Evolutionary conservation across 2,797 vertebrate species (phyloP).

Genomic region (Uromys caudimaculatus): DNA sequence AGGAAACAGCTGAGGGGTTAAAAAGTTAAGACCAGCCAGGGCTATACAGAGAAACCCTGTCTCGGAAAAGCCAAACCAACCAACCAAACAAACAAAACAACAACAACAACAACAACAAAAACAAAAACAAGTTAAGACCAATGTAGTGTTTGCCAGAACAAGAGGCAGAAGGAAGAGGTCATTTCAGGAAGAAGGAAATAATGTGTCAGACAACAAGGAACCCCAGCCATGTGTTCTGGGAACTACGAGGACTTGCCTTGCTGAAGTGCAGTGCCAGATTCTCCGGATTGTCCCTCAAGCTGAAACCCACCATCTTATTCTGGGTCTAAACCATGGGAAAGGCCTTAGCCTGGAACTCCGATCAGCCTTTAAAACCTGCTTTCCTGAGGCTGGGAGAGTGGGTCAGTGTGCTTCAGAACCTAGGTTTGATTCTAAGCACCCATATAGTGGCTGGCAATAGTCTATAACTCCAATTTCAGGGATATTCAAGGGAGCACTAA

Average conservation of each 20-base stretch:
- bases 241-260: neutral
- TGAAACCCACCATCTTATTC: neutral
- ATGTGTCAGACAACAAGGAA: slow-evolving; percentile 9
- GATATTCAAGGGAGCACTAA: neutral
- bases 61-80: no score
- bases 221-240: neutral
- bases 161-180: slow-evolving; percentile 40
- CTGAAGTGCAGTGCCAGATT: neutral
- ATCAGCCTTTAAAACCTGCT: neutral
- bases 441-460: neutral
- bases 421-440: neutral
- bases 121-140: neutral
- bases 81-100: no score
- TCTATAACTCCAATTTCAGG: neutral
- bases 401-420: neutral
- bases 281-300: neutral
- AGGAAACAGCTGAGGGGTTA: slow-evolving; percentile 34
- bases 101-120: no score
- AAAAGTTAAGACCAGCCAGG: slow-evolving; percentile 4
- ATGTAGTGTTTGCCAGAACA: neutral
- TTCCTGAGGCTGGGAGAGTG: neutral
- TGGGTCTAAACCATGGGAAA: neutral
- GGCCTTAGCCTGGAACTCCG: neutral
- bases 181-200: slow-evolving; percentile 52
- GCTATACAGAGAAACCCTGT: no score